Percentiles rank a stretch among this genome's conserved stretches.
Evolutionary conservation across 2,888 invertebrate genomes (phyloP).

Genomic region (Mesoligia furuncula): DNA sequence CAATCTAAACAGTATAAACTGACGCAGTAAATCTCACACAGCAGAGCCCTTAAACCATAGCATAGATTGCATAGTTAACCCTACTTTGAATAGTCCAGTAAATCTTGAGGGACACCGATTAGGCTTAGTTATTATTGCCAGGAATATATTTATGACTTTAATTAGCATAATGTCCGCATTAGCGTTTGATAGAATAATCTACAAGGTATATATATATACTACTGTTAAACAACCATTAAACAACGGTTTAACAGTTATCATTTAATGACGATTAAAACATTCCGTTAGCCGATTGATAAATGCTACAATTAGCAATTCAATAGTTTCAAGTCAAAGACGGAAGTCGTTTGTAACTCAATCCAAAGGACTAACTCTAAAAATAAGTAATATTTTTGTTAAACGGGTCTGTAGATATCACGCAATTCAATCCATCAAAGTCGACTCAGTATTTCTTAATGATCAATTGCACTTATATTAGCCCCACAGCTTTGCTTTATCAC

Average conservation of each 20-base stretch:
- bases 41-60: slow-evolving; percentile 11
- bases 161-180: slow-evolving; percentile 30
- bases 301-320: not conserved
- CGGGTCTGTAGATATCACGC: not conserved
- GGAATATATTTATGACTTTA: slow-evolving; percentile 40
- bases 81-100: slow-evolving; percentile 32
- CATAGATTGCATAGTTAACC: slow-evolving; percentile 11
- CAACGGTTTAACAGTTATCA: slow-evolving; percentile 24
- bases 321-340: not conserved
- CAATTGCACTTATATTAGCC: not conserved
- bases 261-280: slow-evolving; percentile 4
- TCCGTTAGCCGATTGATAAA: not conserved
- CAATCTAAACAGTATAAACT: slow-evolving; percentile 26
- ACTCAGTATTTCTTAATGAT: not conserved
- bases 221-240: slow-evolving; percentile 11
- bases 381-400: not conserved
- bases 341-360: slow-evolving; percentile 9
- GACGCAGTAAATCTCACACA: slow-evolving; percentile 23
- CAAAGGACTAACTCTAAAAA: not conserved
- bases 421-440: slow-evolving; percentile 1
- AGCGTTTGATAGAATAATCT: slow-evolving; percentile 12
- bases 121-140: slow-evolving; percentile 38
- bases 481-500: not conserved
- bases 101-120: slow-evolving; percentile 32
- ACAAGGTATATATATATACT: slow-evolving; percentile 6